Evolutionary conservation across 2,113 vertebrate genomes (phyloP), one percentile per base, ranked within the genome.

Genomic region (Sphaerodactylus townsendi): DNA sequence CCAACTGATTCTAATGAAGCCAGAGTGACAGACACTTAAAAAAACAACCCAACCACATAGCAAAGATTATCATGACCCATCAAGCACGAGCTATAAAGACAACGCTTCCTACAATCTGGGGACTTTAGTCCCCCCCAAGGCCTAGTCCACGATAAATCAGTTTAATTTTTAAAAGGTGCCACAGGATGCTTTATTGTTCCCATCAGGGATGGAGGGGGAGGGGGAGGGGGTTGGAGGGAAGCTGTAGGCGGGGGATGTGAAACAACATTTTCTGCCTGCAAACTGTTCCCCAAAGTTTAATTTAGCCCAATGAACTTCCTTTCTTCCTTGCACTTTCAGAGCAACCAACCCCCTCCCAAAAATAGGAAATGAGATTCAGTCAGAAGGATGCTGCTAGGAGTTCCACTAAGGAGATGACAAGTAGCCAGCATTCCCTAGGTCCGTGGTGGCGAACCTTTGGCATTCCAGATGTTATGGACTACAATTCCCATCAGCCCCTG

Each of bases 141-240:
- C n/a, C n/a, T n/a, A n/a, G n/a, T 59, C 41, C n/a, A 21, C 25
- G n/a, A 30, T 35, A 46, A 75, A 28, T 35, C 14, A 21, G 10
- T 39, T 59, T 39, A n/a, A 35, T 15, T 30, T 44, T 56, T 9
- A 33, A 23, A 35, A 2, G 15, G 28, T 53, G n/a, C 65, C 11
- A 68, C 65, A 35, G 35, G 30, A 35, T 33, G 10, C 65, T 68
- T 68, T 68, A 33, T 33, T 15, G 66, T 5, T 69, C 33, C 35
- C 33, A 69, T 6, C 17, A 69, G 41, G 59, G 33, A 28, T 30
- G 41, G 8, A 10, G 7, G 3, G 35, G 13, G 48, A 14, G 19
- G 3, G 35, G n/a, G n/a, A n/a, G n/a, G n/a, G n/a, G n/a, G n/a
- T n/a, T n/a, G 7, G 2, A 33, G 0, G 44, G 7, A 19, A 17